Conservation (phyloP, 2,113 vertebrate species). For the Calypte anna region DNA sequence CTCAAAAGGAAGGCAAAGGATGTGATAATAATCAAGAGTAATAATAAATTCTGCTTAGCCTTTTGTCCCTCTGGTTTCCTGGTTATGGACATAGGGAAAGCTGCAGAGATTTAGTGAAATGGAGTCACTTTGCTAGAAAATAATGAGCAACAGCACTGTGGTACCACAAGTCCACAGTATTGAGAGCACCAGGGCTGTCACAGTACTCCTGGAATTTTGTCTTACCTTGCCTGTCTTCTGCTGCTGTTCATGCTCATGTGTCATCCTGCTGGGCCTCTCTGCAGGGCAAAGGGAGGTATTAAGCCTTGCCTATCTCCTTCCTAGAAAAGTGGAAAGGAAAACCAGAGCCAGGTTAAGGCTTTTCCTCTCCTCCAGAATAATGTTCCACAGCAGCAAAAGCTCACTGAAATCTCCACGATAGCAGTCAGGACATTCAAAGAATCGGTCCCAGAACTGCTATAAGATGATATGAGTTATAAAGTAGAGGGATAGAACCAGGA, state of each 20-base stretch:
- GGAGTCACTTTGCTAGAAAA: conserved; percentile 30
- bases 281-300: background rate
- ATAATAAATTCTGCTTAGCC: conserved; percentile 35
- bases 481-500: background rate
- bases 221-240: background rate
- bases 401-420: background rate
- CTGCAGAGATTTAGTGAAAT: conserved; percentile 44
- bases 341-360: background rate
- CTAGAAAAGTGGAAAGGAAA: background rate
- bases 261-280: accelerated
- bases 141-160: background rate
- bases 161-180: background rate
- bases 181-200: background rate
- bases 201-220: accelerated
- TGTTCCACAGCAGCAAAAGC: background rate
- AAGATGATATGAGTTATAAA: background rate
- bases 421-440: background rate
- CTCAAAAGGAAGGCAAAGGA: conserved; percentile 32
- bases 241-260: accelerated
- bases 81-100: background rate
- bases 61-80: conserved; percentile 15
- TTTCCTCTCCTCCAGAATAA: background rate
- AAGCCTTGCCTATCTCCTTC: background rate
- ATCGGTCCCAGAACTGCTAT: background rate
- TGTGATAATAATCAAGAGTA: background rate